phyloP scores from a whole-genome alignment of 2,888 invertebrate genomes.

The Sarcophaga rosellei region DNA sequence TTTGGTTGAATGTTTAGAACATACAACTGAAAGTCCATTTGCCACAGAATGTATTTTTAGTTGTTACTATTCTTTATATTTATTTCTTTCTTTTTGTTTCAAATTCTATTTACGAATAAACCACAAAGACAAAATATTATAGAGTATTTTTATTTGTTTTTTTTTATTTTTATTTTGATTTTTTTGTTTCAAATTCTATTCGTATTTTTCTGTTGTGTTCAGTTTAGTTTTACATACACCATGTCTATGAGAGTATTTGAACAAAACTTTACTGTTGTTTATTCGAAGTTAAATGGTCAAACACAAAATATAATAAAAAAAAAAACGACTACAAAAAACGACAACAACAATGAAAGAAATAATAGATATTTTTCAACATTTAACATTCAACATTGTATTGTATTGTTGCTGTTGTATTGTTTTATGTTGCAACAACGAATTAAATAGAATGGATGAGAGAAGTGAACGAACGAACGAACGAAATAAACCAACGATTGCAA shows the following conservation, averaged over 20 bases:
- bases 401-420: no score
- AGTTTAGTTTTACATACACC: no score
- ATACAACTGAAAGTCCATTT: conserved; percentile 34
- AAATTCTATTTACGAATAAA: neutral
- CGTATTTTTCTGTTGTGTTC: no score
- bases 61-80: neutral
- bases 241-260: no score
- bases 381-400: conserved; percentile 18
- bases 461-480: neutral
- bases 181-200: no score
- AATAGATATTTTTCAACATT: conserved; percentile 63
- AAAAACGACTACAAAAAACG: conserved; percentile 24
- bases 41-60: conserved; percentile 15
- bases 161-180: no score
- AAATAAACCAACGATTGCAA: conserved; percentile 44
- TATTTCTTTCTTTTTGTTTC: neutral
- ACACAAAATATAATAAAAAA: conserved; percentile 26
- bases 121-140: conserved; percentile 38
- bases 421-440: conserved; percentile 26
- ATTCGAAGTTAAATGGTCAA: conserved; percentile 51
- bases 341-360: conserved; percentile 24
- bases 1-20: neutral
- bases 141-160: no score
- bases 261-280: conserved; percentile 29
- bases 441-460: conserved; percentile 20